These are phyloP conservation scores for Zeus faber DNA, from an alignment of 2,113 vertebrate genomes.

Conservation along the genomic window DNA sequence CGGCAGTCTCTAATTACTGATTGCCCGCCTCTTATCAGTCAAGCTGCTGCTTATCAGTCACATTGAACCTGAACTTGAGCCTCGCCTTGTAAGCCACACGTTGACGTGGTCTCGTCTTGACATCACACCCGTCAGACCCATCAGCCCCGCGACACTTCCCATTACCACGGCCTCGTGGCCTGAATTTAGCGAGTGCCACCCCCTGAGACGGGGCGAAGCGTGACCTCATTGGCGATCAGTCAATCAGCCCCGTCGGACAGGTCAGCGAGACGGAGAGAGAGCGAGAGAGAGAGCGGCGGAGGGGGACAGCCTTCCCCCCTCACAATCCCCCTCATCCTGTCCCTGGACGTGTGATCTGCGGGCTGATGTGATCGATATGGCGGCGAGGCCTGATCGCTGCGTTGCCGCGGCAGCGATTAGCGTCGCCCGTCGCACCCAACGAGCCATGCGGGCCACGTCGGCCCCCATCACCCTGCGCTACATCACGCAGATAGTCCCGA, in stretches of 20 bases:
- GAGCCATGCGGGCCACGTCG: constrained; percentile 44
- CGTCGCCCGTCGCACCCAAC: constrained; percentile 49
- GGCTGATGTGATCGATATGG: constrained; percentile 42
- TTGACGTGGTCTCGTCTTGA: too few relatives aligned
- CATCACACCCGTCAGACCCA: not conserved
- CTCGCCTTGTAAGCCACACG: too few relatives aligned
- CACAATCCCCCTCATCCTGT: constrained; percentile 21
- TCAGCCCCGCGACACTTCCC: constrained; percentile 15
- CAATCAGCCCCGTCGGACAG: constrained; percentile 32
- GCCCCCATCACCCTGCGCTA: constrained; percentile 28
- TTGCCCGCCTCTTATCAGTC: too few relatives aligned
- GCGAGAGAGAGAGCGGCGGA: too few relatives aligned
- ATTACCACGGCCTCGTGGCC: not conserved
- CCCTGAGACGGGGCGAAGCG: constrained; percentile 18
- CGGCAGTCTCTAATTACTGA: too few relatives aligned
- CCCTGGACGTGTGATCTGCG: constrained; percentile 32
- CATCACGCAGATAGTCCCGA: constrained; percentile 48
- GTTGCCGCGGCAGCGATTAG: constrained; percentile 45
- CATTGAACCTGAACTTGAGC: too few relatives aligned
- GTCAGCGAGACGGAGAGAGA: constrained; percentile 30
- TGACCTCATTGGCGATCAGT: constrained; percentile 38
- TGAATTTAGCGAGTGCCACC: constrained; percentile 15
- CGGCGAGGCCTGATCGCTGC: constrained; percentile 41
- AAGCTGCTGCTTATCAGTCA: too few relatives aligned
- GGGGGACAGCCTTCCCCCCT: constrained; percentile 30